Evolutionary conservation across 1,140 invertebrate species (phyloP), one percentile per base, ranked within the genome.

Genomic region (Diabrotica undecimpunctata): DNA sequence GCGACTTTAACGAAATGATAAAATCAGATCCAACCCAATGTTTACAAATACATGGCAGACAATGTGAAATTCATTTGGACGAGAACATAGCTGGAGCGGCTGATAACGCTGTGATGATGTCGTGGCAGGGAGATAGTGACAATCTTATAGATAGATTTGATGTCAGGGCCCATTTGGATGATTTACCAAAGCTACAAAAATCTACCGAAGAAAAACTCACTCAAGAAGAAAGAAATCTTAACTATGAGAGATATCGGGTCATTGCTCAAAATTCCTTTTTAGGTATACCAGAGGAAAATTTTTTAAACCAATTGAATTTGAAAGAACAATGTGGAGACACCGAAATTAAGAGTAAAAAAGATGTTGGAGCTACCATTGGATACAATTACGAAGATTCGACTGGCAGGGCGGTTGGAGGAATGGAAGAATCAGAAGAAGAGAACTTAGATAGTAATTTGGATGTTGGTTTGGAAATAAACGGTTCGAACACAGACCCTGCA

Each of bases 1-100:
- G 95, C 74, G 94, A 98, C 82, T 99, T 95, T 80, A 99, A 99
- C 83, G 96, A 99, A 82, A 97, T 95, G 90, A 98, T 98, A 94
- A 97, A 97, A 90, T 90, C 91, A 64, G 97, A 99, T 82, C 97
- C 97, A 11, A 96, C 95, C 9, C 94, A 98, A 77, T 99, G 98
- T 85, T 82, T 99, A 14, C 95, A 99, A 83, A 81, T 99, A 6
- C 96, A 99, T 84, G 97, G 97, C n/a, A 83, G 95, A 72, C 90
- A 90, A 66, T 91, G 90, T 70, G 97, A 97, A 82, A 95, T 99
- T 64, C 94, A 98, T 80, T 82, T 99, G 66, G 97, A 99, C 82
- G 92, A 94, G 62, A 87, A 88, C 11, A 87, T 98, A 62, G 94
- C 95, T 37, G 86, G 91, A 61, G 94, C 95, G 59, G 97, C 95